Percentiles rank a stretch among this genome's conserved stretches.
Evolutionary conservation across 2,113 vertebrate genomes (phyloP).

Genomic region (Lepus europaeus): DNA sequence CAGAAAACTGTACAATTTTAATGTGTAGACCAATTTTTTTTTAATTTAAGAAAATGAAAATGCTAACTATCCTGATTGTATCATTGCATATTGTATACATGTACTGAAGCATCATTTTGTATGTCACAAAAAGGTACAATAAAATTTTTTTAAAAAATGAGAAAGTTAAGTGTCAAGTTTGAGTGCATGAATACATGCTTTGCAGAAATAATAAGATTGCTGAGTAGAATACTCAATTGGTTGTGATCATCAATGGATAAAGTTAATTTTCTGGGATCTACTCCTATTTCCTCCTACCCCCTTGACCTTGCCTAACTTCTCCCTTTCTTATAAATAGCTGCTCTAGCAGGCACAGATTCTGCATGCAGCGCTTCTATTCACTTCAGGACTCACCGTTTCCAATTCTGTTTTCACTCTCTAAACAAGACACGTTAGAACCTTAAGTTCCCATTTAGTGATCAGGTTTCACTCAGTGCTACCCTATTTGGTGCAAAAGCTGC

Average conservation of each 20-base stretch:
- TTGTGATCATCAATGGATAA: background rate
- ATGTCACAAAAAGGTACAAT: too few species aligned
- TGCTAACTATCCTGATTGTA: too few species aligned
- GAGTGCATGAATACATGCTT: background rate
- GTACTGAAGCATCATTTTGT: too few species aligned
- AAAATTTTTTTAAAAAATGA: too few species aligned
- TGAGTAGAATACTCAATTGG: background rate
- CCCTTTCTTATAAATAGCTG: background rate
- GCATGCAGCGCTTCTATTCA: background rate
- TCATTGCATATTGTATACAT: too few species aligned
- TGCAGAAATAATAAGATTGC: background rate
- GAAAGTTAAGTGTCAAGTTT: background rate
- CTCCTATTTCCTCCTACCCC: background rate
- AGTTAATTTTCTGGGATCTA: background rate
- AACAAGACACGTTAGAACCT: background rate
- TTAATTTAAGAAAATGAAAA: too few species aligned
- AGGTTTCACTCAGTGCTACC: background rate
- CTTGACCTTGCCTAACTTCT: background rate
- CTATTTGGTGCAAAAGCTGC: background rate
- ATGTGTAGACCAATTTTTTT: too few species aligned
- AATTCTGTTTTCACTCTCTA: background rate
- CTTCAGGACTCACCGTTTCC: rapidly evolving
- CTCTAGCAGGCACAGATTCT: background rate
- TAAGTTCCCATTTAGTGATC: background rate
- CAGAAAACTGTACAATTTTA: too few species aligned